A percentile compares a stretch with the other conserved stretches of the same genome.
Conservation (phyloP, 2,888 invertebrate genomes). For the Leuctra nigra region DNA sequence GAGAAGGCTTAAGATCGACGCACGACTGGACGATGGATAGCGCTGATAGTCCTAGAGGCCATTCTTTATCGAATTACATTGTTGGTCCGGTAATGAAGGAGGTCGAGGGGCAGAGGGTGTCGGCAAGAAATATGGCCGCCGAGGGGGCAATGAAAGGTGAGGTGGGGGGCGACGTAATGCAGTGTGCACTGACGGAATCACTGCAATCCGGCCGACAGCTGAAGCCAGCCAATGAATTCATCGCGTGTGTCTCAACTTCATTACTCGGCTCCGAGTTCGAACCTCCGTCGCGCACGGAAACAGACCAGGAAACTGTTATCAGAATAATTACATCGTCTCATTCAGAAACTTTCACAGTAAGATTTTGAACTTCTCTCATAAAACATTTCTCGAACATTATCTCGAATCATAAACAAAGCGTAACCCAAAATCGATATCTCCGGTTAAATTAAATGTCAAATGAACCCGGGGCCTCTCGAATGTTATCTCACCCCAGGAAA, state of each 20-base stretch:
- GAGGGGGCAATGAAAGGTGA: conserved; percentile 22
- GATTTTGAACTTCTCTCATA: conserved; percentile 9
- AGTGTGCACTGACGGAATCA: conserved; percentile 2
- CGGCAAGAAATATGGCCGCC: conserved; percentile 22
- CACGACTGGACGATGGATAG: conserved; percentile 11
- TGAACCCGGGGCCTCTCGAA: neutral
- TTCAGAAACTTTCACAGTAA: conserved; percentile 10
- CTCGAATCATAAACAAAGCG: conserved; percentile 1
- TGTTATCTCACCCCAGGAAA: neutral
- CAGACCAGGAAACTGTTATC: conserved; percentile 11
- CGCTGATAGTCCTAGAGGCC: conserved; percentile 19
- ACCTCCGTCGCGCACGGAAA: conserved; percentile 4
- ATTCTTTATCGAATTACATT: conserved; percentile 26
- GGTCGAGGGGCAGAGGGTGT: conserved; percentile 16
- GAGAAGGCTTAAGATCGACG: neutral
- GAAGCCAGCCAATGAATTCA: conserved; percentile 1
- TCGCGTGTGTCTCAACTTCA: too few species aligned
- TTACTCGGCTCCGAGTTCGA: too few species aligned
- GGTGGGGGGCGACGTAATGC: conserved; percentile 13
- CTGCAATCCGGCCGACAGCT: neutral
- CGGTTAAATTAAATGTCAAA: neutral
- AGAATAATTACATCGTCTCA: conserved; percentile 14
- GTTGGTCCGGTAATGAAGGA: conserved; percentile 25
- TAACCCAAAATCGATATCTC: neutral
- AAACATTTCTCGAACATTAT: conserved; percentile 9